Base-by-base conservation (phyloP, 2,888 invertebrate genomes). In the Aspidapion aeneum region DNA sequence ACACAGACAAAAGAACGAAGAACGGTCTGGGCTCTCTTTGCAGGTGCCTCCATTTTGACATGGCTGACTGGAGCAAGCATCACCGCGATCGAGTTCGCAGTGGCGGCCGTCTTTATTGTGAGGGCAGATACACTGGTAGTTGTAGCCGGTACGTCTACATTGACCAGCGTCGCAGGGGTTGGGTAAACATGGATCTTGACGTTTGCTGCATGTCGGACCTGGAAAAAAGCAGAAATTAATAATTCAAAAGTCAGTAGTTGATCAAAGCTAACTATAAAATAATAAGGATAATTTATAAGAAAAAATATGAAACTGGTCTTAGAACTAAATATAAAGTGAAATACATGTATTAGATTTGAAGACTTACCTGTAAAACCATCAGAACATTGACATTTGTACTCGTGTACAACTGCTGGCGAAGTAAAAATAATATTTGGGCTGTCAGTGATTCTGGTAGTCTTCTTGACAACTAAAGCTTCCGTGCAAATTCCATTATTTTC, bases 11-110 rank as follows among this genome's bases (percentile, higher is more conserved):
- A 94, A 94, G 85, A 92, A 96, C 22, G 92, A 91, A 21, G 90
- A 91, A 56, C 91, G 90, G 73, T 94, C 94, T 0, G 91, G 88
- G 74, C 93, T 93, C 75, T 93, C 92, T 70, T 93, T 89, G 72
- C 96, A 96, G 0, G 94, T 93, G 1, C 96, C 96, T 7, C 95
- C 95, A 76, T 96, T 96, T 72, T 88, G 87, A 76, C 96, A 96
- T 0, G 95, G 95, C 74, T 90, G 91, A 58, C 86, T 89, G 58
- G 90, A 89, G 75, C 96, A 96, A 0, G 89, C 90, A 72, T 94
- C 92, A 35, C 92, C 91, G 70, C 90, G 85, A 77, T 94, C 93
- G 60, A 89, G 77, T 75, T 96, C 94, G 75, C 96, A 96, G 21
- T 88, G 84, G 75, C 90, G 89, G 1, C 96, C 96, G 75, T 94